Percentiles rank a stretch among this genome's conserved stretches.
Conservation (phyloP, 1,140 invertebrate genomes). For the Lordiphosa clarofinis region DNA sequence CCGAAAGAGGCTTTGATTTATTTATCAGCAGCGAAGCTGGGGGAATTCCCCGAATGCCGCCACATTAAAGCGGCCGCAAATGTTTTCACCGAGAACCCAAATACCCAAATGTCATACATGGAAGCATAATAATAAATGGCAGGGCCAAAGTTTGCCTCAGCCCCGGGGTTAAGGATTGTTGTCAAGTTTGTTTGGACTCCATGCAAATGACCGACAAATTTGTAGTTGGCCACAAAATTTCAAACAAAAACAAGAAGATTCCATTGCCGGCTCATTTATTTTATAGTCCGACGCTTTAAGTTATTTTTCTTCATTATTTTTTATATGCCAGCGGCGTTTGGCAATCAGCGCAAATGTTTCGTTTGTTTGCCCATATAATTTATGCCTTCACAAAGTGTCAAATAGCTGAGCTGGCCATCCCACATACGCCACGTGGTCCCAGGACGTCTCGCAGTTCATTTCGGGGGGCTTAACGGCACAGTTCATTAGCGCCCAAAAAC, state of each 20-base stretch:
- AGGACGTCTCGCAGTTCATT: conserved; percentile 49
- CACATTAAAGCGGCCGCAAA: conserved; percentile 26
- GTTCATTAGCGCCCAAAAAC: conserved; percentile 68
- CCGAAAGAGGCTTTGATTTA: conserved; percentile 55
- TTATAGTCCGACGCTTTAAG: conserved; percentile 74
- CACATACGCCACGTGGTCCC: conserved; percentile 55
- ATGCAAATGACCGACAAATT: conserved; percentile 58
- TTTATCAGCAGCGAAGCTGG: conserved; percentile 23
- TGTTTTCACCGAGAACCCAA: neutral
- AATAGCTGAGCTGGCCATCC: conserved; percentile 45
- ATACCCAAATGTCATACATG: conserved; percentile 53
- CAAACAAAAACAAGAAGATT: conserved; percentile 41
- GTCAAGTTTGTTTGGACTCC: conserved; percentile 36
- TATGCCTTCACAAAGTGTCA: conserved; percentile 44
- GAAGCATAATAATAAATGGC: conserved; percentile 65
- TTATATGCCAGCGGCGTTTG: conserved; percentile 66
- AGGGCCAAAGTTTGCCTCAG: conserved; percentile 41
- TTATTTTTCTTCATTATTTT: conserved; percentile 77
- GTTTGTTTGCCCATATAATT: conserved; percentile 67
- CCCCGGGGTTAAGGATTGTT: conserved; percentile 23
- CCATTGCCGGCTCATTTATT: conserved; percentile 70
- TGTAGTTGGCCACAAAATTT: conserved; percentile 47
- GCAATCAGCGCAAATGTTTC: conserved; percentile 75
- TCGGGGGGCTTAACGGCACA: conserved; percentile 53
- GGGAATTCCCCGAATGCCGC: conserved; percentile 46